phyloP scores from a whole-genome alignment of 1,140 invertebrate genomes.

The Neodiprion pinetum region DNA sequence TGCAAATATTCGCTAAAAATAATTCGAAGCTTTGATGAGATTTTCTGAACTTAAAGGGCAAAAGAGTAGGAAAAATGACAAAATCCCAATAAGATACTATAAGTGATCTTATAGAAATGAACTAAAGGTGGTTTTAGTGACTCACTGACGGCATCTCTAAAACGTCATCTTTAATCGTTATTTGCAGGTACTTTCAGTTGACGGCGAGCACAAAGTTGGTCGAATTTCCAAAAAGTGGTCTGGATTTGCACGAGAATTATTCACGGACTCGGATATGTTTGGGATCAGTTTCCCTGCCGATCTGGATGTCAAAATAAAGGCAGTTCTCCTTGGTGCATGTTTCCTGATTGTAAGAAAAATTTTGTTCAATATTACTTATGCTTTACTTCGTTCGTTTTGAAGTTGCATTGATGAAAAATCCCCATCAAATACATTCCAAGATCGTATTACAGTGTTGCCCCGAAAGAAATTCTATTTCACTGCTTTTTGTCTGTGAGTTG shows the following conservation, averaged over 20 bases:
- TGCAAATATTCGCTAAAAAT: not conserved
- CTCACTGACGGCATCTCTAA: not conserved
- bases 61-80: too few species aligned
- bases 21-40: not conserved
- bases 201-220: constrained; percentile 72
- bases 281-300: constrained; percentile 82
- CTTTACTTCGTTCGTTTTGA: too few species aligned
- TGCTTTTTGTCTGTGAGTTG: too few species aligned
- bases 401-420: too few species aligned
- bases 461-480: too few species aligned
- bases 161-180: constrained; percentile 18
- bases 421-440: too few species aligned
- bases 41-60: too few species aligned
- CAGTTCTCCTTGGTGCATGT: constrained; percentile 77
- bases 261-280: constrained; percentile 81
- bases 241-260: constrained; percentile 72
- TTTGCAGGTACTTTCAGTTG: constrained; percentile 69
- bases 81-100: too few species aligned
- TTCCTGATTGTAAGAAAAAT: constrained; percentile 73
- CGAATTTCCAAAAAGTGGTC: constrained; percentile 82
- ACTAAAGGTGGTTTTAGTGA: not conserved
- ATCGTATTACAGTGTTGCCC: too few species aligned
- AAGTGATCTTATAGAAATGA: too few species aligned
- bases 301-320: constrained; percentile 83
- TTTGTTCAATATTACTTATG: too few species aligned